Evolutionary conservation across 1,140 invertebrate genomes (phyloP).

Genomic region (Hycleus phaleratus): DNA sequence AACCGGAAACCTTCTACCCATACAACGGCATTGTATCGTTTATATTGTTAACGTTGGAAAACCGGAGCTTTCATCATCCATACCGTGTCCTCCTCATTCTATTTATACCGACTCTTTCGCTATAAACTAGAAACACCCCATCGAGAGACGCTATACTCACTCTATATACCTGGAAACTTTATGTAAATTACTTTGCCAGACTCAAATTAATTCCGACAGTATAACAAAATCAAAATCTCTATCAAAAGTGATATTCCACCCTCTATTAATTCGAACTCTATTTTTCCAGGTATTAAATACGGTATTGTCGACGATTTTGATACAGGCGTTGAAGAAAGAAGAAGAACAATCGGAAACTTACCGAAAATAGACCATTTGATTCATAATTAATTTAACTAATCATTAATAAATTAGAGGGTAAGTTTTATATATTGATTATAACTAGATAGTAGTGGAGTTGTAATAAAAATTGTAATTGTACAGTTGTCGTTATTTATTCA

Average conservation of each 20-base stretch:
- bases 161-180: not conserved
- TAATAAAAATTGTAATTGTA: not conserved
- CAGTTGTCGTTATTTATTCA: conserved; percentile 7
- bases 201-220: conserved; percentile 7
- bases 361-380: conserved; percentile 7
- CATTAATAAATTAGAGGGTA: no score
- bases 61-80: no score
- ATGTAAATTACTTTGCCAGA: conserved; percentile 6
- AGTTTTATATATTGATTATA: no score
- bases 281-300: conserved; percentile 19
- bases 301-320: conserved; percentile 15
- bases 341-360: conserved; percentile 8
- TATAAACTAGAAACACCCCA: no score
- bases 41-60: not conserved
- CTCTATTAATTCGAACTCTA: no score
- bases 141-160: no score
- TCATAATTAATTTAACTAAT: no score
- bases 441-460: no score
- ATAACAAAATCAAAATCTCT: not conserved
- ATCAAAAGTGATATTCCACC: no score
- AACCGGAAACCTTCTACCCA: conserved; percentile 7
- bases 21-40: conserved; percentile 7
- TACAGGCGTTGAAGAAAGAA: conserved; percentile 13
- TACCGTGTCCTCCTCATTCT: no score
- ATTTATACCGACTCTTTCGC: no score